These are phyloP conservation scores for Blastomussa wellsi DNA, from an alignment of 92 coral and sea anemone species.

Conservation along the genomic window DNA sequence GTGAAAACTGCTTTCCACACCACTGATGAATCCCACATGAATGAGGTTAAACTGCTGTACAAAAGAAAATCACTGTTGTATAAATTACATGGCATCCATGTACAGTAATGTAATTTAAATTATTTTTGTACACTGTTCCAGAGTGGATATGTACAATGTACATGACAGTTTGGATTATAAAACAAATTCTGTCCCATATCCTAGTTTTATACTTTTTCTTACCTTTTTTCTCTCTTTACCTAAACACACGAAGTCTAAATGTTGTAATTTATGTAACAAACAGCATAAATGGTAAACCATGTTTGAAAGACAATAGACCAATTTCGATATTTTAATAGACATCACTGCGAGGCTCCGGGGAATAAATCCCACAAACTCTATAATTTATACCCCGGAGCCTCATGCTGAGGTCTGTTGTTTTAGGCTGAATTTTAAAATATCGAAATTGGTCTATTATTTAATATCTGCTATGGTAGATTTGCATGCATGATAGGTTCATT, in stretches of 20 bases:
- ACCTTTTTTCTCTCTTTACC: neutral
- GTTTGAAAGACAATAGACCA: neutral
- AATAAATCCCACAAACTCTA: no score
- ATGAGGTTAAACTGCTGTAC: neutral
- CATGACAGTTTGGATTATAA: neutral
- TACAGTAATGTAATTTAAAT: neutral
- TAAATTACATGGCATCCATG: constrained; percentile 42
- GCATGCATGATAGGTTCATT: neutral
- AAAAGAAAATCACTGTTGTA: constrained; percentile 20
- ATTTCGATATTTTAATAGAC: no score
- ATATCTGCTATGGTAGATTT: neutral
- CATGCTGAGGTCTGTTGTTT: no score
- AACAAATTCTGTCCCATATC: neutral
- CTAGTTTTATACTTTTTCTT: neutral
- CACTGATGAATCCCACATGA: neutral
- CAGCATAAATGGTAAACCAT: neutral
- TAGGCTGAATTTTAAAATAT: neutral
- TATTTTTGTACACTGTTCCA: constrained; percentile 38
- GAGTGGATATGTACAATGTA: constrained; percentile 43
- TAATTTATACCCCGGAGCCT: no score
- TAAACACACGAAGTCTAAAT: neutral
- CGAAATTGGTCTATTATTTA: no score
- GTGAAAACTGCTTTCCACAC: neutral
- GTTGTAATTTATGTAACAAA: neutral
- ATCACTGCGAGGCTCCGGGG: no score